phyloP scores from a whole-genome alignment of 2,113 vertebrate genomes.

The Macheiramphus alcinus region DNA sequence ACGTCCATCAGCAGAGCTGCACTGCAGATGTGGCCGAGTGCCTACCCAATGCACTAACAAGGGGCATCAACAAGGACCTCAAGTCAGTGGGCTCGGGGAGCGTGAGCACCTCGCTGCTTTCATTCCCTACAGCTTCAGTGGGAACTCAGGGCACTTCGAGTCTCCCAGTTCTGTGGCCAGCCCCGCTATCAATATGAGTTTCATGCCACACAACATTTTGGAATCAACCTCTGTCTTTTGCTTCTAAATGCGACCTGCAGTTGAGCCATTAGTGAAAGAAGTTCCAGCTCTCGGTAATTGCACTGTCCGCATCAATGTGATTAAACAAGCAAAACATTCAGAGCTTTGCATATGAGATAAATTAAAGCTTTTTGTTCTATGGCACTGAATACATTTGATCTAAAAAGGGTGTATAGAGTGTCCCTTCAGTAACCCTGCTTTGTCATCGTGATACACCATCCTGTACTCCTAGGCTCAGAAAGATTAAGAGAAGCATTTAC shows the following conservation, averaged over 20 bases:
- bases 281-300: background rate
- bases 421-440: constrained; percentile 25
- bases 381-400: background rate
- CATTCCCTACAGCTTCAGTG: background rate
- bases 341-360: background rate
- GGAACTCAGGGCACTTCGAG: background rate
- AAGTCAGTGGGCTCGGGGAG: background rate
- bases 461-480: background rate
- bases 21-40: background rate
- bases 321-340: background rate
- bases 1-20: background rate
- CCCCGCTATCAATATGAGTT: background rate
- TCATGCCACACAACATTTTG: background rate
- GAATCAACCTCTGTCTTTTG: background rate
- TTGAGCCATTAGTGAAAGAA: background rate
- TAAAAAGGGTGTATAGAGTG: background rate
- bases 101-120: background rate
- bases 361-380: constrained; percentile 18
- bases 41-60: background rate
- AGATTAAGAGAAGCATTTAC: constrained; percentile 39
- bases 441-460: constrained; percentile 23
- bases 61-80: background rate
- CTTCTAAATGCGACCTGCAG: background rate
- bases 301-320: background rate
- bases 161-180: background rate